phyloP scores from a whole-genome alignment of 2,797 vertebrate species.

The Ptychobarbus kaznakovi region DNA sequence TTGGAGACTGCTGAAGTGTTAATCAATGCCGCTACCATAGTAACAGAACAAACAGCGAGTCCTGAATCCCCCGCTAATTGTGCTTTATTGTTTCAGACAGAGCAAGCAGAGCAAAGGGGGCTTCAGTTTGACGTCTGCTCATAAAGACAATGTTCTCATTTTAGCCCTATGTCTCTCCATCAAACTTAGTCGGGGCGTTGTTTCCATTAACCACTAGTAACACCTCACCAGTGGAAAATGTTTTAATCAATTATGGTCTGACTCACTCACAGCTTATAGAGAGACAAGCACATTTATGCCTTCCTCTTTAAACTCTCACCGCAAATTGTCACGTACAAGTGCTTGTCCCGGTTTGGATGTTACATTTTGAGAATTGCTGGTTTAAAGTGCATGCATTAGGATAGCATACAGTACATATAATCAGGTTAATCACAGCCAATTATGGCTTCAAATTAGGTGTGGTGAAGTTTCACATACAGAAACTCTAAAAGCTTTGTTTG shows the following conservation, averaged over 20 bases:
- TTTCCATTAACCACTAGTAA: conserved; percentile 57
- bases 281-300: conserved; percentile 29
- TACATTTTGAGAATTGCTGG: not conserved
- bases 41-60: conserved; percentile 83
- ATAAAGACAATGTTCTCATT: conserved; percentile 59
- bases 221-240: conserved; percentile 53
- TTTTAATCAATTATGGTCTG: conserved; percentile 61
- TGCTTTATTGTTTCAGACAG: conserved; percentile 79
- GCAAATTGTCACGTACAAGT: not conserved
- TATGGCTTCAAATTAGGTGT: conserved; percentile 40
- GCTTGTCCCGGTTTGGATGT: conserved; percentile 1
- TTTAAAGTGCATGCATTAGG: conserved; percentile 23
- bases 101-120: conserved; percentile 57
- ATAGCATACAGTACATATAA: conserved; percentile 15
- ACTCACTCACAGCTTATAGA: conserved; percentile 44
- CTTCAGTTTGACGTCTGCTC: conserved; percentile 59
- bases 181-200: conserved; percentile 56
- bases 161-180: conserved; percentile 54
- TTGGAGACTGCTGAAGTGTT: conserved; percentile 72
- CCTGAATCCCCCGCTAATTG: conserved; percentile 83
- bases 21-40: conserved; percentile 85
- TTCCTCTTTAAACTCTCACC: not conserved
- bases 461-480: not conserved
- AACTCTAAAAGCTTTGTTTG: conserved; percentile 46
- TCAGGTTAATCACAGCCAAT: conserved; percentile 38